Evolutionary conservation across 2,888 invertebrate genomes (phyloP), one percentile per base, ranked within the genome.

Genomic region (Cybosia mesomella): DNA sequence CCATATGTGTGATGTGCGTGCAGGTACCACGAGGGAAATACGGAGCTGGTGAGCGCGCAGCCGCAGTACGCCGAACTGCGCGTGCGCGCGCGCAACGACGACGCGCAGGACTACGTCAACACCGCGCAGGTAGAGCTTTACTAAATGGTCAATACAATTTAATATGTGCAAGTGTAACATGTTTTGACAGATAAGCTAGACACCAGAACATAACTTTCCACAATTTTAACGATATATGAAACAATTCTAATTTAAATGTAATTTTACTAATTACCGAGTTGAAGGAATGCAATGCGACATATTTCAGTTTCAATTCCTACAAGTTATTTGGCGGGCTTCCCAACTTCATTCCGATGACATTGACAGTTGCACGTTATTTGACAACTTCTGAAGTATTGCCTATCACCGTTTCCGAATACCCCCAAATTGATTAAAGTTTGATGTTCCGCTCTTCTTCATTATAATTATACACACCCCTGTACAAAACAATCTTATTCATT

Each of bases 61-160:
- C 92, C 94, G 0, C 91, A 91, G 76, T 92, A 92, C 85, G 90
- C 91, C 28, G 94, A 94, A 39, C 72, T 87, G 4, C 87, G 94
- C 10, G 75, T 87, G 83, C 87, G 93, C 0, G 79, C 91, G 36
- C 89, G 92, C 9, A 60, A 83, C 2, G 94, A 93, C 54, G 94
- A 94, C 67, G 87, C 85, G 22, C 91, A 91, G 80, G 94, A 95
- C 22, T 95, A 94, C 68, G 92, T 93, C 61, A 93, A 94, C 69
- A 80, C 94, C 0, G 72, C 89, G 0, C 93, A 92, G 91, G 92
- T 93, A 72, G 68, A 5, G 58, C 24, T 8, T n/a, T n/a, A n/a
- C n/a, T n/a, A n/a, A n/a, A n/a, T n/a, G n/a, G n/a, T n/a, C n/a
- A n/a, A n/a, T n/a, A n/a, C n/a, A n/a, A n/a, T n/a, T n/a, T n/a